Evolutionary conservation across 2,797 vertebrate species (phyloP).

Genomic region (Limnodromus scolopaceus): DNA sequence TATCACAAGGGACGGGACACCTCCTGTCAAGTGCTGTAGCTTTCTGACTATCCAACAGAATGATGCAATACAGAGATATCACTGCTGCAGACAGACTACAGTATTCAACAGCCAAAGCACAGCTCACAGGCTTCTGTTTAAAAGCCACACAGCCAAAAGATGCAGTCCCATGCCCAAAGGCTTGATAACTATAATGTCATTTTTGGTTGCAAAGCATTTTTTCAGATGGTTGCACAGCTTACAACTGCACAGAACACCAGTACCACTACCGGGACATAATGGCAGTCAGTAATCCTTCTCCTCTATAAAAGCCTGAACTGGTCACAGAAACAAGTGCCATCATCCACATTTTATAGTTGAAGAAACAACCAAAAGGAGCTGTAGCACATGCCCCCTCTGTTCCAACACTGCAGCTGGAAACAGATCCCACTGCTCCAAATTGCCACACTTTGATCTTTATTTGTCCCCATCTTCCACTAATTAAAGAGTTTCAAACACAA

Average conservation of each 20-base stretch:
- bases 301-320: not conserved
- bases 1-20: not conserved
- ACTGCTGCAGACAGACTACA: not conserved
- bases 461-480: not conserved
- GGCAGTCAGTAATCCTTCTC: not conserved
- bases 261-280: not conserved
- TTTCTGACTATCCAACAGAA: not conserved
- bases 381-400: not conserved
- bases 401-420: not conserved
- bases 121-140: not conserved
- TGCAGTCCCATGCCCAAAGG: not conserved
- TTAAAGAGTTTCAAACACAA: not conserved
- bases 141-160: not conserved
- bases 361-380: conserved; percentile 7
- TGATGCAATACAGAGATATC: not conserved
- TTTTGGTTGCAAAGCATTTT: not conserved
- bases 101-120: not conserved
- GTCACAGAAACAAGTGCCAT: not conserved
- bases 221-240: not conserved
- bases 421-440: not conserved
- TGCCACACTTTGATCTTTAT: not conserved
- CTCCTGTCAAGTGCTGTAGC: not conserved
- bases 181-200: not conserved
- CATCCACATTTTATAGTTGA: not conserved
- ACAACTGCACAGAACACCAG: not conserved